Evolutionary conservation across 1,140 invertebrate genomes (phyloP), one percentile per base, ranked within the genome.

Genomic region (Drosophila busckii): DNA sequence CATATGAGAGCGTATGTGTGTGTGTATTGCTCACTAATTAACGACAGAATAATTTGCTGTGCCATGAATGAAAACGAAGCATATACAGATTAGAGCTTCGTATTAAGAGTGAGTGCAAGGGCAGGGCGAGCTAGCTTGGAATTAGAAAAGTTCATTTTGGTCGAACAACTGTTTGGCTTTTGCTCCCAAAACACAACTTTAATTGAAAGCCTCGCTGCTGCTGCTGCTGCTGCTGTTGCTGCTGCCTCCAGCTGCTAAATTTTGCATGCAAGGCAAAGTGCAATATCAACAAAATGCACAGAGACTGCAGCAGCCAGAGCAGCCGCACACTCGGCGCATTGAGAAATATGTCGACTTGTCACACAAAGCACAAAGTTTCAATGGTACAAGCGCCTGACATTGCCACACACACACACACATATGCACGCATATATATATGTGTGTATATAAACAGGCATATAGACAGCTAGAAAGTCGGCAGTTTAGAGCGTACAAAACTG

Each of bases 111-210:
- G 25, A 31, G 28, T 8, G 10, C 4, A 9, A 12, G 13, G 13
- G 16, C 2, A 40, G 6, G 16, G 10, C 12, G 16, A 28, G 26
- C 28, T 23, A 20, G 35, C 28, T 32, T 54, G 50, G 50, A 54
- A 82, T 73, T 75, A 65, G 75, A 73, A 80, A 82, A 80, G 73
- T 78, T 78, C 73, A 78, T 73, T 80, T n/a, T 68, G 61, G 65
- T 40, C 64, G 53, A 68, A 69, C 58, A 82, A 80, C 75, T 69
- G 73, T 82, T 82, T 80, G 73, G 68, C 75, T 80, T 73, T 73
- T 75, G 52, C 38, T 15, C 12, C 9, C 40, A 40, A 12, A 48
- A 40, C 29, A 16, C 42, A 44, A 48, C 58, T n/a, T n/a, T n/a
- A n/a, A n/a, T n/a, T n/a, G n/a, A n/a, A n/a, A n/a, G n/a, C n/a